Conservation (phyloP, 2,797 vertebrate genomes). For the Buceros bicornis region DNA sequence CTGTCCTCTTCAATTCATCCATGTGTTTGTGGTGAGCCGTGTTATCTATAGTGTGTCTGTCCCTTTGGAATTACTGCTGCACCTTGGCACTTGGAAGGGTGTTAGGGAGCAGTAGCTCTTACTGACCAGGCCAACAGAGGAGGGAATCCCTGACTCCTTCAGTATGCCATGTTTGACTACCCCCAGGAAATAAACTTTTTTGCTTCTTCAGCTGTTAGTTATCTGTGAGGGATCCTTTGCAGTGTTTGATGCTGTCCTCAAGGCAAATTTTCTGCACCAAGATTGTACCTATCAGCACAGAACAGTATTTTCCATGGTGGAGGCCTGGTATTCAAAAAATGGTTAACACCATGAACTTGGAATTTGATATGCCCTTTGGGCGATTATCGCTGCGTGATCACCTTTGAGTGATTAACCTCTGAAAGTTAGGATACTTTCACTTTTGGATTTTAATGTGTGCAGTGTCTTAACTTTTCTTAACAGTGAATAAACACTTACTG, state of each 20-base stretch:
- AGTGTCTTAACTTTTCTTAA: not conserved
- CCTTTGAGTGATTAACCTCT: not conserved
- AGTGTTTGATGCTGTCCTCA: not conserved
- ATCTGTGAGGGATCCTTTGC: not conserved
- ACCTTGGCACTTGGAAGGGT: not conserved
- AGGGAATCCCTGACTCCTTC: not conserved
- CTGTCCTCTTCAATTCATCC: not conserved
- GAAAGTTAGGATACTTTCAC: not conserved
- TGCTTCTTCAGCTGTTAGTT: not conserved
- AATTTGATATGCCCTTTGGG: not conserved
- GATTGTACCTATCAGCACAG: not conserved
- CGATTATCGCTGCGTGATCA: not conserved
- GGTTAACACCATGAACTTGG: not conserved
- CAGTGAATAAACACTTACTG: not conserved
- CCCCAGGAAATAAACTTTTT: not conserved
- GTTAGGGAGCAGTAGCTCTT: not conserved
- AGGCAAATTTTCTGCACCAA: not conserved
- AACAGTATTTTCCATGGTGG: not conserved
- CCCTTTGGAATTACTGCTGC: not conserved
- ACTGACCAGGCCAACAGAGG: not conserved
- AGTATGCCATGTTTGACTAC: not conserved
- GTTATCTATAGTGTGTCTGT: not conserved
- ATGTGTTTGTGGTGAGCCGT: not conserved
- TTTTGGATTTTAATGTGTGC: not conserved
- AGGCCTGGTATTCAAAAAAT: not conserved